Percentiles rank a stretch among this genome's conserved stretches.
These are phyloP conservation scores for Dipodomys spectabilis DNA, from an alignment of 2,113 vertebrate species.

Conservation along the genomic window DNA sequence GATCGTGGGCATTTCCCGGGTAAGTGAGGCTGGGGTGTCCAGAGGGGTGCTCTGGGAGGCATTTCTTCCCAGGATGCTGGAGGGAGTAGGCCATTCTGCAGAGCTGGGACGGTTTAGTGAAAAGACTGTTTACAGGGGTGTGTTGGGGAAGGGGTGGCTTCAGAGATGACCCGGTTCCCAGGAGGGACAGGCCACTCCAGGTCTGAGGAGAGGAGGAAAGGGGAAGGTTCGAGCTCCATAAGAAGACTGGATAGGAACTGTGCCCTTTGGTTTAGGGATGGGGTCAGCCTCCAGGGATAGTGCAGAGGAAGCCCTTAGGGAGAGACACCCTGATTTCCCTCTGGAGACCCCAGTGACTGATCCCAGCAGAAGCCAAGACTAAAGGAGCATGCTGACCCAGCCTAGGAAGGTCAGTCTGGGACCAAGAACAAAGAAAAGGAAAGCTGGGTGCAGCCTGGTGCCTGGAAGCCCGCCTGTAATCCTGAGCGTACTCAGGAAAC, in stretches of 20 bases:
- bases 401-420: not conserved
- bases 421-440: not conserved
- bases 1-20: slow-evolving; percentile 94
- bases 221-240: not conserved
- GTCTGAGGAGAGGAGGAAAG: not conserved
- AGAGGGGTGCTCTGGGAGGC: not conserved
- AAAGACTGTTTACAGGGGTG: not conserved
- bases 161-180: not conserved
- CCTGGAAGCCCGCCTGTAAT: too few species aligned
- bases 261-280: not conserved
- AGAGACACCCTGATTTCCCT: not conserved
- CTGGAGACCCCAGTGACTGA: not conserved
- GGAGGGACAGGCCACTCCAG: not conserved
- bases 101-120: not conserved
- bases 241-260: not conserved
- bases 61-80: not conserved
- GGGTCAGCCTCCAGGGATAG: not conserved
- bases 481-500: too few species aligned
- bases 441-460: too few species aligned
- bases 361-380: not conserved
- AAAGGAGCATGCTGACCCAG: not conserved
- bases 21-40: slow-evolving; percentile 78
- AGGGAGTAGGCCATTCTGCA: not conserved
- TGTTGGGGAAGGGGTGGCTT: fast-evolving
- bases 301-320: not conserved